Conservation (phyloP, 2,113 vertebrate species). For the Lepidothrix coronata region DNA sequence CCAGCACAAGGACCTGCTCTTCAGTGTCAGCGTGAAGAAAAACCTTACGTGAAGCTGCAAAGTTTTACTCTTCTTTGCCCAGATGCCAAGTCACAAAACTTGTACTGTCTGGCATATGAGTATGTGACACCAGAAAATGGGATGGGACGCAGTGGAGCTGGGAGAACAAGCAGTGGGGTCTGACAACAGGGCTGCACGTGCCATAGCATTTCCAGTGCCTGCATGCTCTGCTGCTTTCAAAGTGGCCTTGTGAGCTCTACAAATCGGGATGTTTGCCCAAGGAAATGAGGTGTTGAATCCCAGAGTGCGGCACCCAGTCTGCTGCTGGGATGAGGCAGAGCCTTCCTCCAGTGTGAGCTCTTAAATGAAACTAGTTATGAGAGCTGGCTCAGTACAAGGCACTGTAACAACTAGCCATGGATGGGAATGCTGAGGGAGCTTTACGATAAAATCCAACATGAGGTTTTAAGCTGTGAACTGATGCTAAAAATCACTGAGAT, state of each 20-base stretch:
- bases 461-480: background rate
- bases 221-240: background rate
- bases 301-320: background rate
- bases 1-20: background rate
- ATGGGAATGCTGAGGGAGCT: background rate
- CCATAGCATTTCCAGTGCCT: fast-evolving
- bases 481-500: background rate
- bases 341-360: background rate
- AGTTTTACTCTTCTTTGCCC: background rate
- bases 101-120: background rate
- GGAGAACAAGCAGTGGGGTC: background rate
- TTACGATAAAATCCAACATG: background rate
- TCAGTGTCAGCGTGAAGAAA: fast-evolving
- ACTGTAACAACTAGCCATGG: background rate
- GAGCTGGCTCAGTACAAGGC: background rate
- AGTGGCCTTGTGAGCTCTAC: background rate
- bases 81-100: background rate
- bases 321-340: background rate
- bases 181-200: background rate
- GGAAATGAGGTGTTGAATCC: background rate
- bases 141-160: background rate
- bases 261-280: background rate
- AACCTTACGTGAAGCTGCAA: background rate
- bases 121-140: background rate
- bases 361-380: background rate